Base-by-base conservation (phyloP, 2,113 vertebrate species). In the Myotis lucifugus region DNA sequence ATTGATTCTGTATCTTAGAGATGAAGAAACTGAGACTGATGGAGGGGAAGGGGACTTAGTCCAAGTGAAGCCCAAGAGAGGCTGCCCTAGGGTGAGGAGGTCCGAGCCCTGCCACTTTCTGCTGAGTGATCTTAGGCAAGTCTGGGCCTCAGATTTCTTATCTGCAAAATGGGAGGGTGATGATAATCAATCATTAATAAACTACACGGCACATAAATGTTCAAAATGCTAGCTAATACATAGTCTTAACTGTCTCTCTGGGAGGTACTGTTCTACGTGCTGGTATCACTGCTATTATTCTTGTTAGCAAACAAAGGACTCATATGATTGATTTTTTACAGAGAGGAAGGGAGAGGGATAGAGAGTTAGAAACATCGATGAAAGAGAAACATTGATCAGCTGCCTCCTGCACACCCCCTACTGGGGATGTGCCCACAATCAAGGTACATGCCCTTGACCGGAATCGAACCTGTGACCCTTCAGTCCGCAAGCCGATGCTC, bases 181-280 rank as follows among this genome's bases (percentile, higher is more conserved):
- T 50, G 27, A 25, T 59, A 6, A 34, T n/a, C 85, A 32, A 17
- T 78, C 76, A 17, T 29, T 40, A 2, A 61, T 50, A 50, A 34
- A 54, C 21, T 15, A 9, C 3, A 0, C 0, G 25, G 27, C 29
- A 10, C 13, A 0, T 40, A 40, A 54, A 64, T 17, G 9, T 19
- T 73, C 40, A 50, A 11, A 69, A 52, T 46, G 25, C 15, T 23
- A 79, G 34, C 79, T 17, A 11, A 54, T 14, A 32, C 59, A 5
- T 0, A 18, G 40, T 2, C 27, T 34, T 29, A 21, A 13, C 0
- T 11, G 15, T 11, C 46, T 40, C 1, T 1, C 0, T 4, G 32
- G 42, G 27, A 42, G 74, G 37, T 13, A 0, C 32, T 25, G 14
- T 14, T 29, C 50, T 27, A 50, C 42, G 50, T n/a, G 40, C 23